These are phyloP conservation scores for Troglohyphantes excavatus DNA, from an alignment of 2,888 invertebrate species.

Conservation along the genomic window DNA sequence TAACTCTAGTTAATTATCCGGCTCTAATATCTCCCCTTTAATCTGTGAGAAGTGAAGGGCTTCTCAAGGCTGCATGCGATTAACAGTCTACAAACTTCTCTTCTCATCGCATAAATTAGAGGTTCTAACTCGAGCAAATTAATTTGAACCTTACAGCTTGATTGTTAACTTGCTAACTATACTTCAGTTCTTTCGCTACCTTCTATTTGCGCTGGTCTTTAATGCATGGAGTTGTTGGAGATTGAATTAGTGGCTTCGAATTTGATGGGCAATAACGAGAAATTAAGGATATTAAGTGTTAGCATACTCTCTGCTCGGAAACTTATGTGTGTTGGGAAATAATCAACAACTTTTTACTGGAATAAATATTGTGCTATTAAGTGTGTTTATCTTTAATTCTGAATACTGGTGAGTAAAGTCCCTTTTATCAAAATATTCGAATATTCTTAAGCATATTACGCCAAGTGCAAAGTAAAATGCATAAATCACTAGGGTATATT, in stretches of 20 bases:
- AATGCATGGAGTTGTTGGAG: conserved; percentile 26
- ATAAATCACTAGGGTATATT: too few species aligned
- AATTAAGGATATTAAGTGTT: conserved; percentile 6
- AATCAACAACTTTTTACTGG: conserved; percentile 1
- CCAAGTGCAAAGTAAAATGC: too few species aligned
- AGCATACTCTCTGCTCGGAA: not conserved
- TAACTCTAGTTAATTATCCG: conserved; percentile 52
- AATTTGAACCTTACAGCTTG: conserved; percentile 59
- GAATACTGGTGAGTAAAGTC: too few species aligned
- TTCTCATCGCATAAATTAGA: conserved; percentile 10
- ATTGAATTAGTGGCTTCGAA: not conserved
- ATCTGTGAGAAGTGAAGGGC: conserved; percentile 40
- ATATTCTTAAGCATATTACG: too few species aligned
- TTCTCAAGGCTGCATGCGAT: conserved; percentile 42
- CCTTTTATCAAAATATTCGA: too few species aligned
- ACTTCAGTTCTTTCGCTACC: conserved; percentile 33
- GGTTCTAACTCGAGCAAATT: conserved; percentile 38
- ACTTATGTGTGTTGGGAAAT: not conserved
- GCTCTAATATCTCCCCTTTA: conserved; percentile 49
- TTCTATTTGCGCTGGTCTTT: not conserved
- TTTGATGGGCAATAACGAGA: not conserved
- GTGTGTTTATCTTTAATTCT: too few species aligned
- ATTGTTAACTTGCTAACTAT: conserved; percentile 64
- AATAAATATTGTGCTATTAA: too few species aligned
- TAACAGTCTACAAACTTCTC: conserved; percentile 46